phyloP scores from a whole-genome alignment of 2,888 invertebrate genomes.

The Abrostola tripartita region DNA sequence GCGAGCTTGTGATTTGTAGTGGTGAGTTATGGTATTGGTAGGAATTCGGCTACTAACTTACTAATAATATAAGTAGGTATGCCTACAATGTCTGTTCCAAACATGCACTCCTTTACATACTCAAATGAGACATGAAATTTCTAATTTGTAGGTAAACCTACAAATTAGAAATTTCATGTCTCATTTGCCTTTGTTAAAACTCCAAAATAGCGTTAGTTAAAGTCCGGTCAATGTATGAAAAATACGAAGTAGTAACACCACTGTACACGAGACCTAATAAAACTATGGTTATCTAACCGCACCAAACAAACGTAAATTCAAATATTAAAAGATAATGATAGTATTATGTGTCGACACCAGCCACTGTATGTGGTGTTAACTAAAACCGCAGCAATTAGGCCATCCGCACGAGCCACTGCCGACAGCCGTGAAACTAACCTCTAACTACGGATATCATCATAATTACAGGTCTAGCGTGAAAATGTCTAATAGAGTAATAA shows the following conservation, averaged over 20 bases:
- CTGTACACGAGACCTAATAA: neutral
- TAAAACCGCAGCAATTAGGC: neutral
- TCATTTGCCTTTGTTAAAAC: no score
- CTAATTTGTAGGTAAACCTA: no score
- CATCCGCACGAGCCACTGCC: neutral
- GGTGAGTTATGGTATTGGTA: no score
- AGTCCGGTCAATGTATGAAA: no score
- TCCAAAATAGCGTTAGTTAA: no score
- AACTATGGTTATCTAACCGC: neutral
- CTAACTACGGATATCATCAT: neutral
- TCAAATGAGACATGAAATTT: no score
- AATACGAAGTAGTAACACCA: neutral
- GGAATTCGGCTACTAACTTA: no score
- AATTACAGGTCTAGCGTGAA: neutral
- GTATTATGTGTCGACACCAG: neutral
- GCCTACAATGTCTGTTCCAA: no score
- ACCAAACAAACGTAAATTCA: conserved; percentile 1
- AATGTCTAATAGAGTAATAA: conserved; percentile 1
- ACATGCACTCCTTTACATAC: no score
- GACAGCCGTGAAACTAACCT: neutral
- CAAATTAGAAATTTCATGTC: no score
- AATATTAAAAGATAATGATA: conserved; percentile 2
- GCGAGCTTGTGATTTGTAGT: no score
- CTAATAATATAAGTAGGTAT: no score
- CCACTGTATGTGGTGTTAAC: neutral